phyloP scores from a whole-genome alignment of 2,113 vertebrate genomes.

The Hippocampus zosterae region DNA sequence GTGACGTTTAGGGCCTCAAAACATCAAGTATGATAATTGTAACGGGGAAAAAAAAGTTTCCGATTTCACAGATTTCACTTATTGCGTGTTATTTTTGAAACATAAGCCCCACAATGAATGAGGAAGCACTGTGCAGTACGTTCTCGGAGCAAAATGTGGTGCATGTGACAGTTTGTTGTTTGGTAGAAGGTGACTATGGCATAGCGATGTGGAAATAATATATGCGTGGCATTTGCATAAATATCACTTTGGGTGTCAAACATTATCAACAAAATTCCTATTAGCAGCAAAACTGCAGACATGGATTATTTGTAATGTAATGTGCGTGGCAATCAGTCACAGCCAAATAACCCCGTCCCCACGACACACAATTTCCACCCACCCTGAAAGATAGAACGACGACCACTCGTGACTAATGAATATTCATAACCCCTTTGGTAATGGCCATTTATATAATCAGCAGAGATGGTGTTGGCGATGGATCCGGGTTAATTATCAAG shows the following conservation, averaged over 20 bases:
- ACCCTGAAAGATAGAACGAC: conserved; percentile 52
- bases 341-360: conserved; percentile 22
- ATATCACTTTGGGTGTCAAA: conserved; percentile 34
- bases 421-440: conserved; percentile 59
- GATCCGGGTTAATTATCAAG: conserved; percentile 69
- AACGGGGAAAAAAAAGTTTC: no score
- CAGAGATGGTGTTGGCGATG: conserved; percentile 56
- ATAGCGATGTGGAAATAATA: conserved; percentile 4
- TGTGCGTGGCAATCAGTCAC: conserved; percentile 39
- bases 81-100: no score
- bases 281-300: conserved; percentile 43
- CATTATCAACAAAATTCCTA: conserved; percentile 40
- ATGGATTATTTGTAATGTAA: conserved; percentile 43
- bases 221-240: conserved; percentile 36
- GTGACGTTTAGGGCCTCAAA: no score
- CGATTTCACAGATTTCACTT: no score
- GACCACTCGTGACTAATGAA: conserved; percentile 54
- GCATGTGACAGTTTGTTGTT: not conserved
- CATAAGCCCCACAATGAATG: no score
- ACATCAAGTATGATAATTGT: no score
- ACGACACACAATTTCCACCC: conserved; percentile 35
- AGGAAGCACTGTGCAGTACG: no score
- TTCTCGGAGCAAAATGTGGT: not conserved
- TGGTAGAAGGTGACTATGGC: not conserved
- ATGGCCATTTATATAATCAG: conserved; percentile 66